Base-by-base conservation (phyloP, 2,797 vertebrate genomes). In the Cossypha caffra region DNA sequence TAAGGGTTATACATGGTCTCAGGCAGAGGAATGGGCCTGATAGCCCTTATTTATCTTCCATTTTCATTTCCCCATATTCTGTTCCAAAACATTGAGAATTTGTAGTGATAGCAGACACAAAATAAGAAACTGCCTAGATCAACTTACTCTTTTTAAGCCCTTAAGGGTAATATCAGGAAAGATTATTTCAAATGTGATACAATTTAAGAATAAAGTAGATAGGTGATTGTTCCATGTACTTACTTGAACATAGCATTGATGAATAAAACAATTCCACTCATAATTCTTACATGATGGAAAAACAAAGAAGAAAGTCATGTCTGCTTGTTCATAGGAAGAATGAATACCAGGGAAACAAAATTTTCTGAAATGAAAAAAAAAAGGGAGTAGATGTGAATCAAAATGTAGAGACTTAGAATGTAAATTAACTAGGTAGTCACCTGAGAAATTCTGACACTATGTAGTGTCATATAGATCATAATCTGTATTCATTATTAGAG, bases 321-420 rank as follows among this genome's bases (percentile, higher is more conserved):
- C 35, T 68, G 28, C 59, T 33, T 35, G 35, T 66, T 72, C 37
- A 33, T n/a, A 47, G 61, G 45, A 97, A 86, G 40, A 52, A 21
- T 63, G 33, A 45, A 25, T 75, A 52, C 83, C 28, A 57, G 66
- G 33, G 73, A 72, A 92, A 91, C 26, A 68, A 61, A 35, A 69
- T 42, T n/a, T 88, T 88, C 64, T 88, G 29, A 67, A 76, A 24
- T 82, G 5, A 48, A 79, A 89, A 20, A 78, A 86, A 16, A 89
- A 19, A 87, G 11, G 11, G 4, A n/a, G 13, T 66, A 47, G 17
- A 59, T 42, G 16, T 0, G 0, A 75, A 55, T 69, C 26, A 64
- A 58, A 51, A 54, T 59, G 12, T n/a, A 59, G 26, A 52, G 21
- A 64, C 19, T 58, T 81, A n/a, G 40, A 76, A 42, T 48, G 16